phyloP scores from a whole-genome alignment of 2,113 vertebrate genomes.

The Cochlearius cochlearius region DNA sequence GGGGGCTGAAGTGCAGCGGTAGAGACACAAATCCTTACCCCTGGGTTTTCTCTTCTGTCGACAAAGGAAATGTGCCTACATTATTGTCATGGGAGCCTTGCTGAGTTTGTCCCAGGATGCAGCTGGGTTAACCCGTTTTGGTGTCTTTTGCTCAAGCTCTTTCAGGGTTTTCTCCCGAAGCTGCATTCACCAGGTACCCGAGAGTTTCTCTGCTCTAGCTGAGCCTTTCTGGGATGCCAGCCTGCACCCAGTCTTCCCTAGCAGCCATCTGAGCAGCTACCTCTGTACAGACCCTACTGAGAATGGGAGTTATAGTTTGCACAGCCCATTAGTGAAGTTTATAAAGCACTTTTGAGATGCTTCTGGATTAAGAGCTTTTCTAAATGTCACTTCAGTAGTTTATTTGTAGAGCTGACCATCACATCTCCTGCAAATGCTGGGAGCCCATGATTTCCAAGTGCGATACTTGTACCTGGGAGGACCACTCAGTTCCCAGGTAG shows the following conservation, averaged over 20 bases:
- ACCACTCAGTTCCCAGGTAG: not conserved
- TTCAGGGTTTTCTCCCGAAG: not conserved
- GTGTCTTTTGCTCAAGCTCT: not conserved
- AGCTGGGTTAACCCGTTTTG: not conserved
- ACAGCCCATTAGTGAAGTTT: not conserved
- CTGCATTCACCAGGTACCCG: not conserved
- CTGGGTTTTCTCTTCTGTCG: not conserved
- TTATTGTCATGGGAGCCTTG: not conserved
- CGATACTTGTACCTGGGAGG: not conserved
- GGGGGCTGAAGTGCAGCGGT: not conserved
- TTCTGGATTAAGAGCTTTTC: constrained; percentile 1
- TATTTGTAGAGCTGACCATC: not conserved
- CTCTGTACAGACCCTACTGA: not conserved
- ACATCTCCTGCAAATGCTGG: not conserved
- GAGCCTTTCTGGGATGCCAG: not conserved
- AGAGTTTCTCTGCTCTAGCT: not conserved
- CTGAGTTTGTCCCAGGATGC: not conserved
- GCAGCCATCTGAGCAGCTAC: not conserved
- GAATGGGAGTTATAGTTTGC: not conserved
- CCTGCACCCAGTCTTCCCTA: not conserved
- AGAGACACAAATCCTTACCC: not conserved
- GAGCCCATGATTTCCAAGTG: not conserved
- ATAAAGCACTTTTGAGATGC: constrained; percentile 11
- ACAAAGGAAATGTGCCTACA: not conserved
- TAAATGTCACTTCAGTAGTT: constrained; percentile 16